A percentile compares a stretch with the other conserved stretches of the same genome.
Evolutionary conservation across 2,113 vertebrate species (phyloP).

Genomic region (Otus sunia): DNA sequence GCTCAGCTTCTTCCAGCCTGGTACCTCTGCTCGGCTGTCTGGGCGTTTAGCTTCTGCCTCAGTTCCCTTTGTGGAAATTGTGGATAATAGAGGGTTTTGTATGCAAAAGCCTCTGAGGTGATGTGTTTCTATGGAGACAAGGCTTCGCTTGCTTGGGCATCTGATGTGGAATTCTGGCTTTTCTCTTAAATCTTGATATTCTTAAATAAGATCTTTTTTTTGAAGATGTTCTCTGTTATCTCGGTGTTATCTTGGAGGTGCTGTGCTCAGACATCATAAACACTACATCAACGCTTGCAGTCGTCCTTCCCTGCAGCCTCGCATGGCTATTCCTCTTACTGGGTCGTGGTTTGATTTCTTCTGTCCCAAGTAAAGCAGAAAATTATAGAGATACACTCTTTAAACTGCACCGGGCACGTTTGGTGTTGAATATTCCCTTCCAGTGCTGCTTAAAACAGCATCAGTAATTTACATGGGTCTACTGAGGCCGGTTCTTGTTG

Average conservation of each 20-base stretch:
- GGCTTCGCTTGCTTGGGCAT: slow-evolving; percentile 23
- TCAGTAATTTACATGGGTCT: fast-evolving
- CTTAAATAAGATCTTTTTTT: neutral
- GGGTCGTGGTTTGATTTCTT: neutral
- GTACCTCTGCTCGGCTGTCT: fast-evolving
- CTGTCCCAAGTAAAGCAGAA: neutral
- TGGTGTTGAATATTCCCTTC: neutral
- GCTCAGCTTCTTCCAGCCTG: neutral
- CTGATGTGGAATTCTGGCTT: slow-evolving; percentile 32
- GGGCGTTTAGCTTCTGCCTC: neutral
- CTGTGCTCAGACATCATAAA: neutral
- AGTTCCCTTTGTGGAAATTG: neutral
- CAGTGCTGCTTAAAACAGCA: neutral
- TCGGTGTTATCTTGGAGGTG: neutral
- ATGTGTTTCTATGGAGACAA: slow-evolving; percentile 57
- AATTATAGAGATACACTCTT: neutral
- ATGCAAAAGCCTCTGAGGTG: neutral
- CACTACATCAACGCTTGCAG: neutral
- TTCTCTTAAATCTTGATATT: slow-evolving; percentile 11
- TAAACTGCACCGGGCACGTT: fast-evolving
- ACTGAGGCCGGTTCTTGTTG: neutral
- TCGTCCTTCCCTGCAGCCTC: neutral
- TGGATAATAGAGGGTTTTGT: neutral
- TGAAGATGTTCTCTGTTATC: neutral
- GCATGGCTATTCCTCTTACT: fast-evolving